A percentile compares a stretch with the other conserved stretches of the same genome.
These are phyloP conservation scores for Brassicogethes aeneus DNA, from an alignment of 2,888 invertebrate species.

Conservation along the genomic window DNA sequence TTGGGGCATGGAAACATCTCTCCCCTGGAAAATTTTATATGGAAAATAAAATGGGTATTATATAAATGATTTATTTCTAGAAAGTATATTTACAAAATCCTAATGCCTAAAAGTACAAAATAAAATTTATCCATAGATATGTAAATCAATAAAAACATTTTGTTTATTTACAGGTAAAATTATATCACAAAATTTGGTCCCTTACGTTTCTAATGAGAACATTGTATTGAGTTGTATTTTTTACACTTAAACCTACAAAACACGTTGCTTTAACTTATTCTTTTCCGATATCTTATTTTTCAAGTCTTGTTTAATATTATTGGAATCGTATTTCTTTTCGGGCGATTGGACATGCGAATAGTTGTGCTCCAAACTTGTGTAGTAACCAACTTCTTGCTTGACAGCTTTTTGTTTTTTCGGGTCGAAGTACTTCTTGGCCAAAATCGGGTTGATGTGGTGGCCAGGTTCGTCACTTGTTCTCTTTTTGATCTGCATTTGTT, in stretches of 20 bases:
- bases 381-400: constrained; percentile 10
- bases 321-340: constrained; percentile 17
- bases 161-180: too few relatives aligned
- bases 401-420: constrained; percentile 26
- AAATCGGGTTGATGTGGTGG: constrained; percentile 12
- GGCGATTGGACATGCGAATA: constrained; percentile 21
- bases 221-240: background rate
- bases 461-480: constrained; percentile 20
- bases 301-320: constrained; percentile 34
- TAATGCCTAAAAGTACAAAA: background rate
- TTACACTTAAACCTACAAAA: background rate
- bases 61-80: too few relatives aligned
- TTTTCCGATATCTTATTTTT: constrained; percentile 39
- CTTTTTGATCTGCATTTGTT: constrained; percentile 37
- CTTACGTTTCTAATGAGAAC: too few relatives aligned
- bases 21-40: too few relatives aligned
- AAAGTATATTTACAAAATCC: background rate
- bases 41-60: too few relatives aligned
- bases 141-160: background rate
- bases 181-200: too few relatives aligned
- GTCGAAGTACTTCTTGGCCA: constrained; percentile 24
- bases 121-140: too few relatives aligned
- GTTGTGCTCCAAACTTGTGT: constrained; percentile 26
- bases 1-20: too few relatives aligned
- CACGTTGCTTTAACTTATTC: constrained; percentile 16